phyloP scores from a whole-genome alignment of 2,888 invertebrate genomes.

The Drosophila hamatofila region DNA sequence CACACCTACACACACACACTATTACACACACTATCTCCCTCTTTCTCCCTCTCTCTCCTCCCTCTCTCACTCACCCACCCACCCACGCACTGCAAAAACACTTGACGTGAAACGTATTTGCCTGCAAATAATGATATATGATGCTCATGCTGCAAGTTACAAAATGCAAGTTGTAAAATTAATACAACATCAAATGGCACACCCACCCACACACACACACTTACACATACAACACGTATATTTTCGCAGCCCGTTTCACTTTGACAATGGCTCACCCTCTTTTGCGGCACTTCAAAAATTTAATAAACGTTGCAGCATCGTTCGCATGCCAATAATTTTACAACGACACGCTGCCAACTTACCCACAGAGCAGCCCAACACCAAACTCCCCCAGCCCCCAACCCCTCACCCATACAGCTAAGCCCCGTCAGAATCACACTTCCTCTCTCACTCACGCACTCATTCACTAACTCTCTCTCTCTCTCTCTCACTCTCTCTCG shows the following conservation, averaged over 20 bases:
- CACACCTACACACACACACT: neutral
- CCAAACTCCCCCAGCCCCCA: no score
- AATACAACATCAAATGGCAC: constrained; percentile 68
- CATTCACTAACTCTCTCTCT: neutral
- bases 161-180: constrained; percentile 73
- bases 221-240: neutral
- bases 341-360: constrained; percentile 29
- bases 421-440: constrained; percentile 3
- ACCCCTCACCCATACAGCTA: neutral
- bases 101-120: constrained; percentile 12
- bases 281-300: constrained; percentile 76
- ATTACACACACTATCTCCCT: no score
- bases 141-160: constrained; percentile 43
- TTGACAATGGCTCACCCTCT: constrained; percentile 27
- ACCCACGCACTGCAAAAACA: neutral
- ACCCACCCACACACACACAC: constrained; percentile 18
- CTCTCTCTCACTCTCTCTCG: neutral
- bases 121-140: constrained; percentile 25
- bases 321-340: constrained; percentile 78
- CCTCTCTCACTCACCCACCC: neutral
- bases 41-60: neutral
- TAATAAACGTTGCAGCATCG: constrained; percentile 80
- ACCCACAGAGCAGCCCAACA: neutral
- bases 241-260: constrained; percentile 16
- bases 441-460: neutral